Conservation (phyloP, 2,797 vertebrate genomes). For the Hylomyscus alleni region DNA sequence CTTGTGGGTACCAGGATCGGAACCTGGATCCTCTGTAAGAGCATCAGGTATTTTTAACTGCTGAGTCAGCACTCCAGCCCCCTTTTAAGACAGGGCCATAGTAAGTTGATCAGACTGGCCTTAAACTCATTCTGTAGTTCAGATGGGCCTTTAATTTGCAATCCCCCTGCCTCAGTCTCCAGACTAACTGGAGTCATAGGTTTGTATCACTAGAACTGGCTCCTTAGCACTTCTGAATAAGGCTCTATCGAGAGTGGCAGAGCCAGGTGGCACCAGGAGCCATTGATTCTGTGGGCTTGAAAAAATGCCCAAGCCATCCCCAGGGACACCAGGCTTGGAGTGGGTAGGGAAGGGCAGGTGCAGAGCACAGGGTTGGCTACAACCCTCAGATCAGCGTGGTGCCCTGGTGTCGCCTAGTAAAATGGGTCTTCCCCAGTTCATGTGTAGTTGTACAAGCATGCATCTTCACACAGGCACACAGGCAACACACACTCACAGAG, state of each 20-base stretch:
- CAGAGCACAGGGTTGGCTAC: accelerated
- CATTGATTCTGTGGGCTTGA: not conserved
- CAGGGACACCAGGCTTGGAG: not conserved
- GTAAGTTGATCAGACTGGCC: not conserved
- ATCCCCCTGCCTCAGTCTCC: not conserved
- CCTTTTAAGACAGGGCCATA: not conserved
- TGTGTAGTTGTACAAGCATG: accelerated
- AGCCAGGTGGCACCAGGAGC: not conserved
- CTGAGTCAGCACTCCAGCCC: not conserved
- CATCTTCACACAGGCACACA: not conserved
- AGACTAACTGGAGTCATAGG: not conserved
- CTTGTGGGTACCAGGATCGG: too few species aligned
- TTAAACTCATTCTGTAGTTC: not conserved
- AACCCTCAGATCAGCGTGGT: not conserved
- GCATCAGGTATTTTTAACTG: not conserved
- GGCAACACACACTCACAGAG: not conserved
- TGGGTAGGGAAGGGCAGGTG: not conserved
- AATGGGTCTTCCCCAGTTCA: not conserved
- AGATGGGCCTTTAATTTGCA: not conserved
- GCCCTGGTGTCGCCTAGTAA: not conserved
- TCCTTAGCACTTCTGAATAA: not conserved
- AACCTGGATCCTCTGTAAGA: not conserved
- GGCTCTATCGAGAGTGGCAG: not conserved
- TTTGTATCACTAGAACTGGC: not conserved
- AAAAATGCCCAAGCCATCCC: not conserved